Evolutionary conservation across 2,113 vertebrate genomes (phyloP).

Genomic region (Gavia stellata): DNA sequence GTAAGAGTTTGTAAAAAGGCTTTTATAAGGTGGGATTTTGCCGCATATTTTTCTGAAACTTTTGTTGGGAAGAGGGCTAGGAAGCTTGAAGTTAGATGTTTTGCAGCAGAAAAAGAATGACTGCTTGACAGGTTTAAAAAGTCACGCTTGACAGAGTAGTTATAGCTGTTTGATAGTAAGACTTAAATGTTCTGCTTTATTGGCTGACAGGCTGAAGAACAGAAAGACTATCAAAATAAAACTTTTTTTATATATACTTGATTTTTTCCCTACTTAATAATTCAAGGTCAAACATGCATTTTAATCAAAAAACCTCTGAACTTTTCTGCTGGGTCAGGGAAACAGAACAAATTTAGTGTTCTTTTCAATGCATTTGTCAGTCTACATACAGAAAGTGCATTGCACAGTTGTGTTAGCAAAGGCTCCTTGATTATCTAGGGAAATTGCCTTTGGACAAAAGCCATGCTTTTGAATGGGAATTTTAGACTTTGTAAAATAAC

Average conservation of each 20-base stretch:
- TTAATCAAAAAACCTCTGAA: slow-evolving; percentile 21
- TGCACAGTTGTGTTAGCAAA: not conserved
- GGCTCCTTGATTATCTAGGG: not conserved
- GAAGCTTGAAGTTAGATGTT: slow-evolving; percentile 49
- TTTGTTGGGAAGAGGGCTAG: not conserved
- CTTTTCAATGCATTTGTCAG: not conserved
- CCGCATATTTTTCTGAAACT: slow-evolving; percentile 2
- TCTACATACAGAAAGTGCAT: not conserved
- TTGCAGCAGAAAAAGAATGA: slow-evolving; percentile 52
- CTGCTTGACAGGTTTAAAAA: slow-evolving; percentile 66
- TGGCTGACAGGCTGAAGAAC: slow-evolving; percentile 51
- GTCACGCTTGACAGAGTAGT: slow-evolving; percentile 48
- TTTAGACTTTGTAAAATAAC: not conserved
- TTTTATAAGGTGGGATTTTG: not conserved
- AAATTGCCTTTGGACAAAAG: not conserved
- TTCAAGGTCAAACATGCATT: not conserved
- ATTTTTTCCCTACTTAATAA: slow-evolving; percentile 35
- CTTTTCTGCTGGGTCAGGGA: not conserved
- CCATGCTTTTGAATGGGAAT: not conserved
- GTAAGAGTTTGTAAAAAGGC: not conserved
- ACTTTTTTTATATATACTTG: not conserved
- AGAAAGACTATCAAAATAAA: slow-evolving; percentile 46
- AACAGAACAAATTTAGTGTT: not conserved
- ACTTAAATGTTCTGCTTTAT: slow-evolving; percentile 56
- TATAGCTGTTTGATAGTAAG: slow-evolving; percentile 46